phyloP scores from a whole-genome alignment of 2,888 invertebrate genomes.

The Lissonota sp. region DNA sequence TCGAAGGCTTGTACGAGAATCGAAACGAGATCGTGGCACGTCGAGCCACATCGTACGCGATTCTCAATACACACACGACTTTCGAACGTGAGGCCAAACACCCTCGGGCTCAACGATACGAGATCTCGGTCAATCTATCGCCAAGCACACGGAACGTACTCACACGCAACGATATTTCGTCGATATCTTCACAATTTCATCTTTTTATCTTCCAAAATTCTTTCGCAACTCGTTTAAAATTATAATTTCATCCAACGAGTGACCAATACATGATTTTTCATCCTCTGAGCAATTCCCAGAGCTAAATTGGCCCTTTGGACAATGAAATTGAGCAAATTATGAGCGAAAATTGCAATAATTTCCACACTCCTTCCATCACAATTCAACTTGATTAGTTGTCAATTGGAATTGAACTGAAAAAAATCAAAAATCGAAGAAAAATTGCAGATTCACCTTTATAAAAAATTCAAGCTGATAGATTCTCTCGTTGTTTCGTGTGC shows the following conservation, averaged over 20 bases:
- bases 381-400: no score
- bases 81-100: constrained; percentile 51
- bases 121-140: constrained; percentile 18
- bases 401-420: neutral
- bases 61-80: constrained; percentile 10
- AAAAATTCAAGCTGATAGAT: constrained; percentile 16
- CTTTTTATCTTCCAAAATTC: no score
- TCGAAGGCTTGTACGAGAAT: constrained; percentile 44
- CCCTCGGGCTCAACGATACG: constrained; percentile 15
- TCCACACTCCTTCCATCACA: no score
- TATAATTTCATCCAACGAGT: no score
- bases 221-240: no score
- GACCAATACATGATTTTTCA: no score
- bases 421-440: neutral
- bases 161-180: neutral
- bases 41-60: constrained; percentile 10
- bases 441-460: neutral
- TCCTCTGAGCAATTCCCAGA: no score
- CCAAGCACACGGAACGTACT: neutral
- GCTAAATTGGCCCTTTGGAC: no score
- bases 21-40: constrained; percentile 46
- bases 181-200: no score
- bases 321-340: no score
- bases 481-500: neutral
- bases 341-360: no score